phyloP scores from a whole-genome alignment of 2,888 invertebrate genomes.

The Megamerina dolium region DNA sequence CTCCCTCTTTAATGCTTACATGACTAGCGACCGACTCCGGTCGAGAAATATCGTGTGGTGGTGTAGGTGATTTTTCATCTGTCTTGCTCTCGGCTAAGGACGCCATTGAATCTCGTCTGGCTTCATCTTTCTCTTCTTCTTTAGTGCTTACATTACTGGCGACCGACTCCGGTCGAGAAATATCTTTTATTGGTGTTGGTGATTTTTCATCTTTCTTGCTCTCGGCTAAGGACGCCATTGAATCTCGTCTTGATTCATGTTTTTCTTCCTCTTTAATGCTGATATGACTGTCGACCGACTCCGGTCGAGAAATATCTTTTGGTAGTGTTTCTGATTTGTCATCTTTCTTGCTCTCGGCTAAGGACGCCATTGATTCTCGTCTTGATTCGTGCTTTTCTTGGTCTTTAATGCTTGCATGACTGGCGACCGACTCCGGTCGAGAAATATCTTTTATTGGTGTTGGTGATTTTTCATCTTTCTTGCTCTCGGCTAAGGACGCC shows the following conservation, averaged over 20 bases:
- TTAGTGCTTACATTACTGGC: constrained; percentile 1
- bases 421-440: constrained; percentile 28
- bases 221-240: constrained; percentile 15
- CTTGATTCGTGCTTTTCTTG: constrained; percentile 16
- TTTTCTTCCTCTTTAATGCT: constrained; percentile 12
- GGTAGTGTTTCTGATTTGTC: constrained; percentile 9
- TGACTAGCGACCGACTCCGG: constrained; percentile 22
- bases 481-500: constrained; percentile 8
- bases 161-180: constrained; percentile 15
- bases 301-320: constrained; percentile 14
- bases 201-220: constrained; percentile 13
- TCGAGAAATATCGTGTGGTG: constrained; percentile 9
- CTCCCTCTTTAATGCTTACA: constrained; percentile 7
- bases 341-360: constrained; percentile 9
- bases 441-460: constrained; percentile 26
- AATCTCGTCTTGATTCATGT: constrained; percentile 10
- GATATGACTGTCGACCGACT: constrained; percentile 11
- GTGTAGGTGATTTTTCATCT: constrained; percentile 12
- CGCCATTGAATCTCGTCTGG: constrained; percentile 16
- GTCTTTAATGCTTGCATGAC: constrained; percentile 8
- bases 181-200: too few relatives aligned
- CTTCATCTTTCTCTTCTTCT: constrained; percentile 16
- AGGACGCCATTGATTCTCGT: constrained; percentile 14
- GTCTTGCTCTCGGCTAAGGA: constrained; percentile 7
- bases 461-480: constrained; percentile 9